phyloP scores from a whole-genome alignment of 2,888 invertebrate genomes.

The Myopa tessellatipennis region DNA sequence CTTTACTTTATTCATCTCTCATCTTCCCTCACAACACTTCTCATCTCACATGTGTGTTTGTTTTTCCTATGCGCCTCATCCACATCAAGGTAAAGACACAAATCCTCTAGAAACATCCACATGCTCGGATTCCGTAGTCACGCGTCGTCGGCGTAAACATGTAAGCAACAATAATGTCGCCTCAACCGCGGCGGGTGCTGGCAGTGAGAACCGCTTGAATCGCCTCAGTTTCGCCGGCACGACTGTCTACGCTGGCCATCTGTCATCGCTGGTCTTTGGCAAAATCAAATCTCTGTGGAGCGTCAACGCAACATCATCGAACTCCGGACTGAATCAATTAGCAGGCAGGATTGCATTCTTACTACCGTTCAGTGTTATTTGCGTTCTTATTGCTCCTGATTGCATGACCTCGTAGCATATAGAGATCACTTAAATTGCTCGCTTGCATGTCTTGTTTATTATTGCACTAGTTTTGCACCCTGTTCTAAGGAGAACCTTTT shows the following conservation, averaged over 20 bases:
- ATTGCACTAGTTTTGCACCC: constrained; percentile 9
- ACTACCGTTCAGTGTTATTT: constrained; percentile 43
- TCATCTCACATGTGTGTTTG: constrained; percentile 29
- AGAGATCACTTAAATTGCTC: constrained; percentile 35
- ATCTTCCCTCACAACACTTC: constrained; percentile 24
- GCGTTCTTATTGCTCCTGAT: constrained; percentile 1
- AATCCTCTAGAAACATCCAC: constrained; percentile 66
- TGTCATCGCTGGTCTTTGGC: constrained; percentile 76
- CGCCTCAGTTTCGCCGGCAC: constrained; percentile 66
- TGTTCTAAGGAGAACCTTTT: constrained; percentile 22
- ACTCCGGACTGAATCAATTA: constrained; percentile 83
- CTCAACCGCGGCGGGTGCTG: constrained; percentile 52
- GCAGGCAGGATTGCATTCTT: constrained; percentile 73
- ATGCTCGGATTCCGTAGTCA: constrained; percentile 66
- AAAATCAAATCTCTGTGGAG: constrained; percentile 92
- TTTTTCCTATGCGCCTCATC: constrained; percentile 37
- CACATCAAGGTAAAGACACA: constrained; percentile 57
- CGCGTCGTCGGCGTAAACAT: constrained; percentile 64
- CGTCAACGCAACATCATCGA: constrained; percentile 78
- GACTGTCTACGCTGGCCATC: constrained; percentile 66
- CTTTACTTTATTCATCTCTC: neutral
- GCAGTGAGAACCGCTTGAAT: constrained; percentile 64
- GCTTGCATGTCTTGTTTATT: constrained; percentile 42
- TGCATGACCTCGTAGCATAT: constrained; percentile 19
- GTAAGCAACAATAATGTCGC: constrained; percentile 60